Conservation (phyloP, 1,140 invertebrate genomes). For the Neelides sp. region DNA sequence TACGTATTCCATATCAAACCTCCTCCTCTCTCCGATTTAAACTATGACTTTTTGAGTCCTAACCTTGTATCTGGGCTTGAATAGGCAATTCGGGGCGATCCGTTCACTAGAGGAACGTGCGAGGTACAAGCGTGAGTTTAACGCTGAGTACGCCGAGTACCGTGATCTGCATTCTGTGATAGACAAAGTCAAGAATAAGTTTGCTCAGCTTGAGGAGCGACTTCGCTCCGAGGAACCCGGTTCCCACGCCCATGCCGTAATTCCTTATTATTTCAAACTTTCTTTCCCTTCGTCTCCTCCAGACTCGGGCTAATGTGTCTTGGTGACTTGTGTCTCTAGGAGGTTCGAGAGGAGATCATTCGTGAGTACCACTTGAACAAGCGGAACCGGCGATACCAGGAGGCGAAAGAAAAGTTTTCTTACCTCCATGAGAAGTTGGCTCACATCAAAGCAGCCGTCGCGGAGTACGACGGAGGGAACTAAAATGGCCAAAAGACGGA, state of each 20-base stretch:
- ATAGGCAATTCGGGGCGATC: no score
- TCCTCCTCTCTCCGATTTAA: no score
- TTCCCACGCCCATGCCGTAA: constrained; percentile 27
- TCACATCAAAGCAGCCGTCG: constrained; percentile 73
- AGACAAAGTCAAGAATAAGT: constrained; percentile 59
- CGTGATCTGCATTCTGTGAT: constrained; percentile 57
- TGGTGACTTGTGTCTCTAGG: constrained; percentile 41
- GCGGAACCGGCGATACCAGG: constrained; percentile 54
- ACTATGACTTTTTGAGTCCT: no score
- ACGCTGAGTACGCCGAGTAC: constrained; percentile 72
- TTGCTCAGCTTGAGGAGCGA: constrained; percentile 55
- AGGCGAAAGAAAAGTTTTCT: constrained; percentile 59
- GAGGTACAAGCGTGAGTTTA: constrained; percentile 77
- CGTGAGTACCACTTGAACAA: constrained; percentile 66
- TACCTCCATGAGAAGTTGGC: constrained; percentile 79
- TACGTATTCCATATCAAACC: no score
- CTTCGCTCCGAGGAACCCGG: constrained; percentile 43
- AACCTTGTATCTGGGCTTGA: no score
- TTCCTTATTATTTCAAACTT: neutral
- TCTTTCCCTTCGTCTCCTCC: neutral
- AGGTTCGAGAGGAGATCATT: constrained; percentile 60
- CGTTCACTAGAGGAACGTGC: constrained; percentile 56
- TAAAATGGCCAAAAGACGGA: no score
- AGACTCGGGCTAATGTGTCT: constrained; percentile 8
- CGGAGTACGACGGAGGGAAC: constrained; percentile 65